Conservation (phyloP, 2,888 invertebrate species). For the Drosophila siamana region DNA sequence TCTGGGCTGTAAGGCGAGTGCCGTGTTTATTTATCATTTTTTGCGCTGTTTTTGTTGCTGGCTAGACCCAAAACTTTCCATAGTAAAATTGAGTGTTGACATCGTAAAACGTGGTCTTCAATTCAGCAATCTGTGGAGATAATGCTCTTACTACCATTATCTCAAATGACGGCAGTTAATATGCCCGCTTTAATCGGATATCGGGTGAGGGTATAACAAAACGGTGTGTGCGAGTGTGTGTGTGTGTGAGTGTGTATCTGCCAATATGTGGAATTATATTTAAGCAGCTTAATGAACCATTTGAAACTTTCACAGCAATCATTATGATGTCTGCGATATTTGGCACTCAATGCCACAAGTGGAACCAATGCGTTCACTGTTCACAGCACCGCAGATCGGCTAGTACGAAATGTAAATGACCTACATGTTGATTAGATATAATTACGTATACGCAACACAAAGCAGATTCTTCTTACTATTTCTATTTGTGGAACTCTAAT, state of each 20-base stretch:
- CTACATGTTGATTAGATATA: conserved; percentile 25
- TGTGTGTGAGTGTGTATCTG: conserved; percentile 8
- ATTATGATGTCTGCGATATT: conserved; percentile 76
- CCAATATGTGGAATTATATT: conserved; percentile 52
- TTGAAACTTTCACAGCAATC: conserved; percentile 78
- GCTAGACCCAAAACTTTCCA: background rate
- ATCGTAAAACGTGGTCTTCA: background rate
- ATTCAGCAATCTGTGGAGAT: background rate
- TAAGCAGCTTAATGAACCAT: conserved; percentile 77
- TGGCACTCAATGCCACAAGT: conserved; percentile 76
- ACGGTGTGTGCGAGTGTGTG: background rate
- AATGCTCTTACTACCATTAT: conserved; percentile 12
- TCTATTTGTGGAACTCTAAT: conserved; percentile 6
- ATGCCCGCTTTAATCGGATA: conserved; percentile 26
- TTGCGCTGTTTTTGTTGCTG: too few species aligned
- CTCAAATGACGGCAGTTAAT: conserved; percentile 16
- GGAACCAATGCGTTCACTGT: conserved; percentile 77
- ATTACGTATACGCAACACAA: conserved; percentile 2
- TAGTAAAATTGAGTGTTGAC: background rate
- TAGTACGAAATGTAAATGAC: conserved; percentile 27
- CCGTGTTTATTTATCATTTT: background rate
- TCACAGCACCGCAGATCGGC: conserved; percentile 26
- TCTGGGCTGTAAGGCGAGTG: background rate
- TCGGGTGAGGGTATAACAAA: conserved; percentile 32
- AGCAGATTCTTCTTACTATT: background rate